Percentiles rank a stretch among this genome's conserved stretches.
phyloP scores from a whole-genome alignment of 2,888 invertebrate genomes.

The Tetragnatha montana region DNA sequence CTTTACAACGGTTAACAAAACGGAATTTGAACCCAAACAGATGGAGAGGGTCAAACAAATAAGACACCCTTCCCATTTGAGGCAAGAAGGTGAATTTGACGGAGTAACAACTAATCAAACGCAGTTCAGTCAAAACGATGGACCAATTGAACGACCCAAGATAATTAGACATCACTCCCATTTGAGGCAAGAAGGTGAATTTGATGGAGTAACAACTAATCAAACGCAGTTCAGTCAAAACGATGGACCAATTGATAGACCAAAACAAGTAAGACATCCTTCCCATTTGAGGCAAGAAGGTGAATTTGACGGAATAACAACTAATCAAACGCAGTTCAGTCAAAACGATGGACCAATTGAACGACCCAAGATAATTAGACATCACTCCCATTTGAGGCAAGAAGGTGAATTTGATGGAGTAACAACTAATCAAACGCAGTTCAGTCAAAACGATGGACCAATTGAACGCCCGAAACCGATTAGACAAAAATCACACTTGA shows the following conservation, averaged over 20 bases:
- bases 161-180: constrained; percentile 61
- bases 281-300: constrained; percentile 55
- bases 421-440: constrained; percentile 55
- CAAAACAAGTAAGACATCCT: constrained; percentile 53
- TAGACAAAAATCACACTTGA: constrained; percentile 44
- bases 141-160: constrained; percentile 51
- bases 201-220: constrained; percentile 64
- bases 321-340: constrained; percentile 54
- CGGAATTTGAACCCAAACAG: constrained; percentile 56
- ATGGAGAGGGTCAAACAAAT: constrained; percentile 52
- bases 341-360: constrained; percentile 62
- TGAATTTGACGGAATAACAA: constrained; percentile 60
- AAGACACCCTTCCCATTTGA: constrained; percentile 64
- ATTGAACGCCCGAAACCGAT: constrained; percentile 34
- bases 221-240: constrained; percentile 53
- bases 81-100: constrained; percentile 71
- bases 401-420: constrained; percentile 57
- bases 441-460: constrained; percentile 35
- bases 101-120: constrained; percentile 65
- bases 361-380: constrained; percentile 20
- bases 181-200: constrained; percentile 69
- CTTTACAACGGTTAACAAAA: constrained; percentile 57
- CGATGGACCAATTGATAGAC: constrained; percentile 48
- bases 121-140: constrained; percentile 28
- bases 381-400: constrained; percentile 64